A percentile compares a stretch with the other conserved stretches of the same genome.
Evolutionary conservation across 2,113 vertebrate species (phyloP).

Genomic region (Steatornis caripensis): DNA sequence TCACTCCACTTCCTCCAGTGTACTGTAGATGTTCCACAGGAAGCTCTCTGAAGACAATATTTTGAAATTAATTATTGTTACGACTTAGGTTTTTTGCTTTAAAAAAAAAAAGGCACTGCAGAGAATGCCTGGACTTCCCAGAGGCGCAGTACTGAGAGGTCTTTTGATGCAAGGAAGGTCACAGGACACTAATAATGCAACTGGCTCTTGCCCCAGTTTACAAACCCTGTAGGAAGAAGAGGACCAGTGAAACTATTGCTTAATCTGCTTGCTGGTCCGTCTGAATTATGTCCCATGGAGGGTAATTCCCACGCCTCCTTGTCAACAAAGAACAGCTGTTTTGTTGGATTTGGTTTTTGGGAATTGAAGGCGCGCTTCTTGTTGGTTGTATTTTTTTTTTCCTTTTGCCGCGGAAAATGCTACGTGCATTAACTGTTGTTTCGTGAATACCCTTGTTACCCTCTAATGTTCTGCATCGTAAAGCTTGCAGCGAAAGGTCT

Average conservation of each 20-base stretch:
- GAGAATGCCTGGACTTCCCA: background rate
- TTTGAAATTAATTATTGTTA: conserved; percentile 21
- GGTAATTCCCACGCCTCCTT: background rate
- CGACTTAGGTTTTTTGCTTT: background rate
- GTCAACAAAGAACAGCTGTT: background rate
- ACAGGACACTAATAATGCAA: background rate
- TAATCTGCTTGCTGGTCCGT: background rate
- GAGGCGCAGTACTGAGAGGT: background rate
- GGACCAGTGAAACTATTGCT: background rate
- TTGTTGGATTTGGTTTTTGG: background rate
- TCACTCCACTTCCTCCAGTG: background rate
- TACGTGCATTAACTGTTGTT: background rate
- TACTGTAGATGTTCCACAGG: background rate
- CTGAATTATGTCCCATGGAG: background rate
- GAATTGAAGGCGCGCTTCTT: background rate
- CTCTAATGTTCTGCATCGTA: background rate
- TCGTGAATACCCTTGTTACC: background rate
- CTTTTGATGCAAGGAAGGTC: background rate
- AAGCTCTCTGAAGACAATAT: background rate
- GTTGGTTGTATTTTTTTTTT: background rate
- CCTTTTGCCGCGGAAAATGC: background rate
- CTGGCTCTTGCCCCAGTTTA: background rate
- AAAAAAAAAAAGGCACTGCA: background rate
- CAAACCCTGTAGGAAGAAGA: background rate
- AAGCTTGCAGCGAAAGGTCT: background rate